Evolutionary conservation across 2,113 vertebrate genomes (phyloP), one percentile per base, ranked within the genome.

Genomic region (Phoxinus phoxinus): DNA sequence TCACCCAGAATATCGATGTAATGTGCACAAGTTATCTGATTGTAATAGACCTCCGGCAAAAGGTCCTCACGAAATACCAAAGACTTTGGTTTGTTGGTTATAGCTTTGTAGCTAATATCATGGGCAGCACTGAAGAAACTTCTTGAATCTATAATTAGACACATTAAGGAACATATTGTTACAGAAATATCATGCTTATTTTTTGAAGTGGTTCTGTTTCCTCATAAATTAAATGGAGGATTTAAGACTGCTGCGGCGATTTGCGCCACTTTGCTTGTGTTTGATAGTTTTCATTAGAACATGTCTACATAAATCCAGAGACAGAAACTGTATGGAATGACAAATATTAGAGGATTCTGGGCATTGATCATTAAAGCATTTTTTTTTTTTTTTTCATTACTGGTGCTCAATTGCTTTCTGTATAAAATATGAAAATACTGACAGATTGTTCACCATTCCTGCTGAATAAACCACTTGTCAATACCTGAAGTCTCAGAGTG

Each of bases 391-490:
- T 51, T 15, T 89, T 91, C 91, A 90, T 90, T 90, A 89, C 90
- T 90, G 92, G 92, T 92, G 93, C 93, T 94, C 83, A 84, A 89
- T 88, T 93, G 91, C 93, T 93, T 94, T 94, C 90, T 93, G 92
- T 93, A 92, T 85, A 92, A 91, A 88, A 90, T 86, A 86, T 90
- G 90, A 81, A 88, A 91, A 92, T 91, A 93, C 87, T 90, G 92
- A 94, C 92, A 94, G 93, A 94, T 91, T 95, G 93, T 94, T 95
- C 94, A 95, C 94, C 90, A 93, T 94, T 94, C 94, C 94, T 95
- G 94, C 94, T 95, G 95, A 95, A 95, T 95, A 95, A 95, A 95
- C 91, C 95, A 95, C 94, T 94, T 93, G 92, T 95, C 93, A 93
- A 94, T 91, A 90, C 91, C 72, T 89, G 85, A 63, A 85, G 67